A percentile compares a stretch with the other conserved stretches of the same genome.
These are phyloP conservation scores for Panthera tigris DNA, from an alignment of 2,113 vertebrate species.

Conservation along the genomic window DNA sequence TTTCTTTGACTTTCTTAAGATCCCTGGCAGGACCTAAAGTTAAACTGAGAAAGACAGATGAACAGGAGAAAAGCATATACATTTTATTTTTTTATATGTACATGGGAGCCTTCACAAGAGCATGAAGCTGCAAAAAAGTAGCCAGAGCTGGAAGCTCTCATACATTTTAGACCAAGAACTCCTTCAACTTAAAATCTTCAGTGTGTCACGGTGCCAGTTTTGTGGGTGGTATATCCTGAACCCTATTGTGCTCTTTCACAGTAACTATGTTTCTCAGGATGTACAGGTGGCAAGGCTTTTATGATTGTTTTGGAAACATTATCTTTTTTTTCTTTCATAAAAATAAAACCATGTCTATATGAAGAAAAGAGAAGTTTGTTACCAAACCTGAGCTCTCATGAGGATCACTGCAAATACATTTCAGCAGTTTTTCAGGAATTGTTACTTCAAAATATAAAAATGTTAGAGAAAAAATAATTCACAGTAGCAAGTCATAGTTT, in stretches of 20 bases:
- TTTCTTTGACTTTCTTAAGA: background rate
- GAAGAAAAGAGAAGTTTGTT: background rate
- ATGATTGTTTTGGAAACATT: background rate
- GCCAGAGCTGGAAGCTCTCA: background rate
- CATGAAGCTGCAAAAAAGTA: background rate
- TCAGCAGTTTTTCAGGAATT: background rate
- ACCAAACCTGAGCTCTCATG: background rate
- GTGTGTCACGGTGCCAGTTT: background rate
- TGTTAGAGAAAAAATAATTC: background rate
- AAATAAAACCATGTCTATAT: background rate
- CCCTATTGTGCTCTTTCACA: background rate
- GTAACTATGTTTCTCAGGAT: background rate
- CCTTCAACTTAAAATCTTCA: background rate
- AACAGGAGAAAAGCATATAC: background rate
- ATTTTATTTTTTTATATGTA: background rate
- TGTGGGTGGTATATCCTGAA: background rate
- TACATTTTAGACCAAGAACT: background rate
- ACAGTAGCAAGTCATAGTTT: background rate
- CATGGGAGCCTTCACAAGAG: background rate
- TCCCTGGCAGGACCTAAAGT: background rate
- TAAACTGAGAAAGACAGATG: background rate
- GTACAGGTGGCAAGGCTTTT: background rate
- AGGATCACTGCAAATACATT: background rate
- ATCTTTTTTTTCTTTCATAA: background rate
- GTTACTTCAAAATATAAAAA: background rate